phyloP scores from a whole-genome alignment of 2,888 invertebrate species.

The Adelognathus sp. region DNA sequence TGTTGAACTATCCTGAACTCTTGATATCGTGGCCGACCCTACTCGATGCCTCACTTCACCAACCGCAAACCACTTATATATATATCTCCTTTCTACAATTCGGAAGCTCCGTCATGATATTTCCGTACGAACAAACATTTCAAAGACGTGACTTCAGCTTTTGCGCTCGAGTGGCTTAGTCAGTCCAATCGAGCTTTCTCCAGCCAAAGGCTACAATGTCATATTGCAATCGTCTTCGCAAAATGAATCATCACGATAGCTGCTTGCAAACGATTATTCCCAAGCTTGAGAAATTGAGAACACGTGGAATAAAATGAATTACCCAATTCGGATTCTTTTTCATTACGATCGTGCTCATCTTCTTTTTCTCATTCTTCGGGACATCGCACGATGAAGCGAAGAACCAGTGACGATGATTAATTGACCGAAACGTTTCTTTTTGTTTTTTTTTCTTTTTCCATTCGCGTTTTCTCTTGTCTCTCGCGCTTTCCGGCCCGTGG shows the following conservation, averaged over 20 bases:
- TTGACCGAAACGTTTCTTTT: constrained; percentile 47
- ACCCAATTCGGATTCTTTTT: constrained; percentile 21
- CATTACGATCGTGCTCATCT: too few relatives aligned
- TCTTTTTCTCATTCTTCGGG: constrained; percentile 15
- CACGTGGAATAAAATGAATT: neutral
- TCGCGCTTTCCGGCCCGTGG: constrained; percentile 9
- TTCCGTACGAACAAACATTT: constrained; percentile 43
- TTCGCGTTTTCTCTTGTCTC: constrained; percentile 7
- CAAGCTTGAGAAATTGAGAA: neutral
- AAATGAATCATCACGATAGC: too few relatives aligned
- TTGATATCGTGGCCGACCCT: constrained; percentile 46
- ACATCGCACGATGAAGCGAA: constrained; percentile 49
- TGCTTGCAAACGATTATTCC: too few relatives aligned
- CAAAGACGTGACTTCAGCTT: constrained; percentile 32
- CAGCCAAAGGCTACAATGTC: neutral
- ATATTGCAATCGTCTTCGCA: constrained; percentile 2
- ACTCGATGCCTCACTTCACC: constrained; percentile 7
- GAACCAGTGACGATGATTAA: constrained; percentile 61
- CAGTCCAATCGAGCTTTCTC: constrained; percentile 1
- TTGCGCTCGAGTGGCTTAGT: constrained; percentile 11
- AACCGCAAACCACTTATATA: constrained; percentile 44
- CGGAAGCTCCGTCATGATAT: constrained; percentile 5
- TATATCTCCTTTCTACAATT: constrained; percentile 4
- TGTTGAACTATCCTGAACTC: constrained; percentile 56
- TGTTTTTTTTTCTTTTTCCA: constrained; percentile 2